Evolutionary conservation across 2,888 invertebrate genomes (phyloP), one percentile per base, ranked within the genome.

Genomic region (Xanthia togata): DNA sequence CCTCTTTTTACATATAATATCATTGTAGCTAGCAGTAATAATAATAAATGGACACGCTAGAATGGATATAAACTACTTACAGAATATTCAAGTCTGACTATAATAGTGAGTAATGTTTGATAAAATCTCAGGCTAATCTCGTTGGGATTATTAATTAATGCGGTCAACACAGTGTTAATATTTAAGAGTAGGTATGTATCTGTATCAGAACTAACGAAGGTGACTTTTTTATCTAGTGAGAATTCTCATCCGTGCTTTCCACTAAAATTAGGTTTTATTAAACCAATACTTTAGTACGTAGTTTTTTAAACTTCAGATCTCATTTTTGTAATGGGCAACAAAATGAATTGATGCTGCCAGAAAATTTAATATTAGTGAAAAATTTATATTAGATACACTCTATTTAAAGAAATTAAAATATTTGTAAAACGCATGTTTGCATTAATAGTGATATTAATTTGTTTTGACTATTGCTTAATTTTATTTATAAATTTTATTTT

Each of bases 101-200:
- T 20, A 78, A 44, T 47, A 53, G 62, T 67, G 38, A 53, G 14
- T 72, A 6, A 47, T 50, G 50, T 78, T 65, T 81, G 50, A 55
- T 59, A 14, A 53, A 55, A 79, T 81, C 73, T 71, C 44, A 63
- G 35, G 11, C 5, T 47, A 47, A 70, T 82, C 70, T 70, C 44
- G 14, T 59, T 35, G 47, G 8, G 23, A 74, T 81, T 74, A 79
- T 62, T 4, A 64, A 44, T 53, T 14, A 73, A 47, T 53, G 59
- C 68, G 38, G 57, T 64, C 60, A 70, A 53, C 31, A 53, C 53
- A 14, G 14, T 35, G 44, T 53, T 38, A 26, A 57, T 57, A 57
- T 63, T 75, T 79, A 81, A 73, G 62, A 81, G 4, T 50, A 57
- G 68, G 2, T 41, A 23, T 53, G 31, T 55, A 60, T 74, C 11